Evolutionary conservation across 2,797 vertebrate species (phyloP), one percentile per base, ranked within the genome.

Genomic region (Rhyacichthys aspro): DNA sequence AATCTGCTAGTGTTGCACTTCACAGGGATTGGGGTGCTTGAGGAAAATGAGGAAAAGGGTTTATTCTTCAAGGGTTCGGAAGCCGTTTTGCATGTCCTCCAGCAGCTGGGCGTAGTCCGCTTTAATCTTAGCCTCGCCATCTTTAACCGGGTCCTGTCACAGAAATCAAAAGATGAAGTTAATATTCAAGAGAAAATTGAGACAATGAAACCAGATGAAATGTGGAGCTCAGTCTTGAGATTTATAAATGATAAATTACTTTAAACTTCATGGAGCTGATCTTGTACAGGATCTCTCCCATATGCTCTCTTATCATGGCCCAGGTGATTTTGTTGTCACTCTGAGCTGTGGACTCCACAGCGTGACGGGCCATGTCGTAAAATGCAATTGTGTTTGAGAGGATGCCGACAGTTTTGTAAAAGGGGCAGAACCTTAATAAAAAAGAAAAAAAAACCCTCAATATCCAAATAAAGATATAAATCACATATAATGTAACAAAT

Each of bases 221-320:
- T 7, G 5, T 18, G 4, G 19, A 10, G 8, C 42, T 10, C n/a
- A 7, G 16, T 18, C 2, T 6, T 17, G 16, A 18, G 9, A 17
- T 11, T 44, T 11, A 44, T 18, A 10, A 8, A 18, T 18, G 3
- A 18, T n/a, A 49, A 23, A 19, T 11, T 86, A 99, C 97, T 95
- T 98, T 99, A 84, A 99, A 99, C 82, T 99, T 99, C 96, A 99
- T 98, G 69, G 95, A 95, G 84, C 94, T 96, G 77, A 89, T 96
- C 79, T 96, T 96, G 86, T 98, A 99, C 49, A 99, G 93, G 55
- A 94, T 95, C 60, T 99, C 97, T 0, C 93, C 96, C 96, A 99
- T 93, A 72, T 98, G 93, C 76, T 99, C 97, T 39, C 86, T 90
- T 89, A 99, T 99, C 72, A 97, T 98, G 66, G 95, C 83, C 97